Evolutionary conservation across 2,113 vertebrate genomes (phyloP).

Genomic region (Syngnathoides biaculeatus): DNA sequence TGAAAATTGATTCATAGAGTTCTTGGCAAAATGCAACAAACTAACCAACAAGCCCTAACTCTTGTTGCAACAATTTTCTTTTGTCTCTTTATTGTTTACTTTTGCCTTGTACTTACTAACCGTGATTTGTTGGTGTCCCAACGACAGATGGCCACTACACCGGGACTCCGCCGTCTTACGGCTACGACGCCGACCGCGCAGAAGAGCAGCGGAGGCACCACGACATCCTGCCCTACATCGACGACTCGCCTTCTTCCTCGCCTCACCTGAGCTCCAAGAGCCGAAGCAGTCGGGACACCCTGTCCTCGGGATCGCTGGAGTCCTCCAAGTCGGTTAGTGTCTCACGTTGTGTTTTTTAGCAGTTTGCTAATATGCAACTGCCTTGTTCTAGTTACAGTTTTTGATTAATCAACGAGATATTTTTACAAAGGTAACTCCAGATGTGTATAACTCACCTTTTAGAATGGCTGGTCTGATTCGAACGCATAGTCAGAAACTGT

Average conservation of each 20-base stretch:
- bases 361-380: not conserved
- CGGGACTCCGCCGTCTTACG: conserved; percentile 81
- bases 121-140: not conserved
- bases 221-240: conserved; percentile 92
- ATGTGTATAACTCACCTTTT: not conserved
- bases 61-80: not conserved
- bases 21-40: too few relatives aligned
- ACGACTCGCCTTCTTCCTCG: conserved; percentile 93
- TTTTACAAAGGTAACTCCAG: not conserved
- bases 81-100: not conserved
- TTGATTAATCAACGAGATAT: not conserved
- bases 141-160: conserved; percentile 80
- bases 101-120: not conserved
- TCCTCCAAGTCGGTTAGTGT: conserved; percentile 84
- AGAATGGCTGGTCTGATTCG: not conserved
- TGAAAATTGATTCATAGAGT: too few relatives aligned
- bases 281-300: conserved; percentile 83
- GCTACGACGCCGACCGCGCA: conserved; percentile 82
- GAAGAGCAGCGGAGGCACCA: conserved; percentile 88
- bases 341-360: not conserved
- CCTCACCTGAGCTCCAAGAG: conserved; percentile 92
- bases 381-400: not conserved
- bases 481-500: too few relatives aligned
- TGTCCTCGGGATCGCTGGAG: conserved; percentile 84
- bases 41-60: not conserved